A percentile compares a stretch with the other conserved stretches of the same genome.
phyloP scores from a whole-genome alignment of 2,888 invertebrate genomes.

The Stratiomys singularior region DNA sequence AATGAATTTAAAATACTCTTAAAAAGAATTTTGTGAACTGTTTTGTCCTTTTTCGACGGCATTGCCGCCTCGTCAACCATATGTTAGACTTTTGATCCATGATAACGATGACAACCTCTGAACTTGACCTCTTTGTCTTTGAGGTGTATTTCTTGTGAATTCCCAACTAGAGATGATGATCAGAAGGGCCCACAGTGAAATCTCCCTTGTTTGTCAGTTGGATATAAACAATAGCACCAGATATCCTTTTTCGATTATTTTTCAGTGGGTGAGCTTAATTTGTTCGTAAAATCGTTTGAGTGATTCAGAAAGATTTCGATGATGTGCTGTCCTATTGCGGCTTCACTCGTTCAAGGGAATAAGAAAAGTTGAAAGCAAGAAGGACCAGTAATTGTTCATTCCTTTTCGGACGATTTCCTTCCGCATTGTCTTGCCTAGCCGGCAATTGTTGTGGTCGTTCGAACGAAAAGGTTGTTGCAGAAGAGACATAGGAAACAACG shows the following conservation, averaged over 20 bases:
- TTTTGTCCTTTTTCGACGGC: neutral
- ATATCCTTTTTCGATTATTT: conserved; percentile 42
- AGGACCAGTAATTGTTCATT: conserved; percentile 8
- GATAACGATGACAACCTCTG: conserved; percentile 21
- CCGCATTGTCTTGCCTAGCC: neutral
- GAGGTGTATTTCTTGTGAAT: neutral
- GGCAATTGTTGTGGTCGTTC: neutral
- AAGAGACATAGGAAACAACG: too few species aligned
- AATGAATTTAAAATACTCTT: neutral
- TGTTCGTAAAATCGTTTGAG: conserved; percentile 7
- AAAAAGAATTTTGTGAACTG: neutral
- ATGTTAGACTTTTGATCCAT: conserved; percentile 9
- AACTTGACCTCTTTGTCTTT: conserved; percentile 24
- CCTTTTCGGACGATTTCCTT: conserved; percentile 29
- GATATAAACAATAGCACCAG: conserved; percentile 25
- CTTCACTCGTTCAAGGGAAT: neutral
- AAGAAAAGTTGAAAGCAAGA: neutral
- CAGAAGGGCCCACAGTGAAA: conserved; percentile 9
- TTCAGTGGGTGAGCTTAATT: conserved; percentile 40
- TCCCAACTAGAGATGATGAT: neutral
- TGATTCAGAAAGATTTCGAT: neutral
- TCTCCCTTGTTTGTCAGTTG: neutral
- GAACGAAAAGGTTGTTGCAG: too few species aligned
- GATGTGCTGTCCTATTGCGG: neutral
- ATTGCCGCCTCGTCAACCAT: neutral